Conservation (phyloP, 2,113 vertebrate species). For the Malurus cyaneus region DNA sequence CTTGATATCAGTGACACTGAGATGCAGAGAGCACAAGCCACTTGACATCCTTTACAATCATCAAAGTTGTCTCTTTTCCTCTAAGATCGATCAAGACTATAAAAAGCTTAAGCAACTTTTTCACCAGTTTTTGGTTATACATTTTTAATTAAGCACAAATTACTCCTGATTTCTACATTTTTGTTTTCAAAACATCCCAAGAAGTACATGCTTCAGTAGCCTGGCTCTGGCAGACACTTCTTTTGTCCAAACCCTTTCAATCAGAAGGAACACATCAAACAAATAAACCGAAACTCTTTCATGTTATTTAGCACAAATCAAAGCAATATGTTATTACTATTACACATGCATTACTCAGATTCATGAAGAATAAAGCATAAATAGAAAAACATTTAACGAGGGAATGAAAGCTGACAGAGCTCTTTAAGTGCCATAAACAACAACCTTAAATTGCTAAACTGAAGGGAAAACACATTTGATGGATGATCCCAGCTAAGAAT, state of each 20-base stretch:
- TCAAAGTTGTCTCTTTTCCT: not conserved
- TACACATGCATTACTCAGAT: not conserved
- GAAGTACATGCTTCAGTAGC: not conserved
- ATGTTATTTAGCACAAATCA: not conserved
- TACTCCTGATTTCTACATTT: not conserved
- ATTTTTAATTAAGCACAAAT: not conserved
- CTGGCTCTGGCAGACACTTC: not conserved
- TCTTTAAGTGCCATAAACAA: not conserved
- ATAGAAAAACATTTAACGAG: not conserved
- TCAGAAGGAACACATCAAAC: not conserved
- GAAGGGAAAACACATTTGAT: not conserved
- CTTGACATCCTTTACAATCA: not conserved
- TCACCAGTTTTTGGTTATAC: rapidly evolving
- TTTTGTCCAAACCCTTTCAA: not conserved
- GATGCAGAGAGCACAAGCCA: not conserved
- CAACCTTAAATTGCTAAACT: not conserved
- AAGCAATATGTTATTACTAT: not conserved
- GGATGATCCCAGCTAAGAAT: not conserved
- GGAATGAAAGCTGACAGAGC: not conserved
- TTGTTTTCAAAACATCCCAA: not conserved
- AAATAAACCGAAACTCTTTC: not conserved
- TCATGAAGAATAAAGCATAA: not conserved
- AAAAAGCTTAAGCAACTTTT: not conserved
- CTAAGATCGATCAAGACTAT: not conserved
- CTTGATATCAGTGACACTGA: not conserved